Conservation (phyloP, 1,140 invertebrate genomes). For the Drosophila albomicans region DNA sequence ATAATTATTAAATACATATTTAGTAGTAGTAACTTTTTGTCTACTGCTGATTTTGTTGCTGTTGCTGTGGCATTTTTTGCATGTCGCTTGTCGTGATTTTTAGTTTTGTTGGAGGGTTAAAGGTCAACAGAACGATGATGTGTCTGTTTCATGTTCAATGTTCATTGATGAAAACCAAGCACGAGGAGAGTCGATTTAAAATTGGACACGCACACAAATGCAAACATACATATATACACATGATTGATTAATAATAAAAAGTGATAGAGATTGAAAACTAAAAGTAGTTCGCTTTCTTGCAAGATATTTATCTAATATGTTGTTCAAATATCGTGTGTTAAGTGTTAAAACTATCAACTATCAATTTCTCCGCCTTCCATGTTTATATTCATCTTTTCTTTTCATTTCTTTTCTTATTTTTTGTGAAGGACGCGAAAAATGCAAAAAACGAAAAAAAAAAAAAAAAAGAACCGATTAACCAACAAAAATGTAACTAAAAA, state of each 20-base stretch:
- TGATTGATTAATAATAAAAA: background rate
- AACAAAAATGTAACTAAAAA: background rate
- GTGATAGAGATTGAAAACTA: background rate
- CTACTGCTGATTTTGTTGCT: slow-evolving; percentile 32
- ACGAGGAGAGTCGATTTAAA: background rate
- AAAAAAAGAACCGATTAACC: background rate
- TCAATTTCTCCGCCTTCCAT: background rate
- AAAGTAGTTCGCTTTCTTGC: background rate
- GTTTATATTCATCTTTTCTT: too few relatives aligned
- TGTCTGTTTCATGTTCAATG: background rate
- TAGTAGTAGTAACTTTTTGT: slow-evolving; percentile 57
- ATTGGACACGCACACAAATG: slow-evolving; percentile 3
- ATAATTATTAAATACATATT: slow-evolving; percentile 55
- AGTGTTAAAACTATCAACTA: background rate
- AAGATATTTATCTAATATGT: background rate
- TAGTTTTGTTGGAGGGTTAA: background rate
- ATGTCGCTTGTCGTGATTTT: background rate
- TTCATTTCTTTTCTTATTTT: background rate
- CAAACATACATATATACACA: background rate
- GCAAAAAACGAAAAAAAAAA: background rate
- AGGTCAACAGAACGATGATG: background rate
- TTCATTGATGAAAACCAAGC: background rate
- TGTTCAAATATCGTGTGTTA: background rate
- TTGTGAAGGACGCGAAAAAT: background rate
- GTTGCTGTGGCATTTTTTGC: slow-evolving; percentile 13